Evolutionary conservation across 2,888 invertebrate genomes (phyloP).

Genomic region (Coelinius sp.): DNA sequence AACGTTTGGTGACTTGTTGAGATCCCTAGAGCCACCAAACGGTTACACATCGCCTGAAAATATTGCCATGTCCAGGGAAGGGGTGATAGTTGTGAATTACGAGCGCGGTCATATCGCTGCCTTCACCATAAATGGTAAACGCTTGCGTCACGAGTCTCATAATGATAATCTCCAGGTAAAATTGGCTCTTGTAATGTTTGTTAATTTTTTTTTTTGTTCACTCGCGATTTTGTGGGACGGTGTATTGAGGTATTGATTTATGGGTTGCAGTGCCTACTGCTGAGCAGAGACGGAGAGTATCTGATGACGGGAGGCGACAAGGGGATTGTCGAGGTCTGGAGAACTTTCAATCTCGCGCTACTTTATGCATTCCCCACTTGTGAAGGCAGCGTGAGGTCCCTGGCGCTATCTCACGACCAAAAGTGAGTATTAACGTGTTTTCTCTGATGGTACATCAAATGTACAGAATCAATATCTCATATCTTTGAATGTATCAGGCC

Average conservation of each 20-base stretch:
- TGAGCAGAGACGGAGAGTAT: constrained; percentile 99
- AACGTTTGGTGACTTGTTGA: constrained; percentile 94
- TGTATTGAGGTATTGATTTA: not conserved
- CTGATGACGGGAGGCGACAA: constrained; percentile 97
- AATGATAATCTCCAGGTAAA: constrained; percentile 94
- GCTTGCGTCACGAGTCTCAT: constrained; percentile 90
- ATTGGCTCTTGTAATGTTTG: not conserved
- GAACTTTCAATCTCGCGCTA: constrained; percentile 96
- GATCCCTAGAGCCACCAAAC: constrained; percentile 88
- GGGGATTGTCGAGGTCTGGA: constrained; percentile 98
- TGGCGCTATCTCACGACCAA: constrained; percentile 98
- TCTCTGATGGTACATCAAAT: not conserved
- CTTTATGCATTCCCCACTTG: constrained; percentile 98
- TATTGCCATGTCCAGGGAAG: constrained; percentile 95
- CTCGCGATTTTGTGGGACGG: not conserved
- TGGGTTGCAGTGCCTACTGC: constrained; percentile 83
- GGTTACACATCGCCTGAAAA: constrained; percentile 85
- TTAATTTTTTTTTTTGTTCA: not conserved
- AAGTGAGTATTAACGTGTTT: constrained; percentile 79
- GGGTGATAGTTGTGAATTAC: constrained; percentile 94
- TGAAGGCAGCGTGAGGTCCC: constrained; percentile 93
- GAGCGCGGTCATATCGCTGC: constrained; percentile 93
- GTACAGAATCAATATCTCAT: no score
- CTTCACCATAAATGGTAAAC: constrained; percentile 94
- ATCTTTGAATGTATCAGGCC: no score